phyloP scores from a whole-genome alignment of 2,888 invertebrate genomes.

The Mylabris sibirica region DNA sequence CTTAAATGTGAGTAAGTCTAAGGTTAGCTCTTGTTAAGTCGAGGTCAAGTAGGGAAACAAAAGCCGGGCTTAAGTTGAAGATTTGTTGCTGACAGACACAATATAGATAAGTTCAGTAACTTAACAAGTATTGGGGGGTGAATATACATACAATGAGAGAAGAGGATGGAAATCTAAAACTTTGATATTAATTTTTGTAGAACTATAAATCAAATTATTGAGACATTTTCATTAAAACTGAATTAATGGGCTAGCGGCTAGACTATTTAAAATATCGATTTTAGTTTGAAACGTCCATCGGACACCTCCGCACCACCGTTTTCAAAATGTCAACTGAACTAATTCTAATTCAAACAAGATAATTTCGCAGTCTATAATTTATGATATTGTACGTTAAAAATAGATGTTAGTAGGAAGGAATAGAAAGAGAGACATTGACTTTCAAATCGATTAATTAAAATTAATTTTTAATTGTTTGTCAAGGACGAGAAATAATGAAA shows the following conservation, averaged over 20 bases:
- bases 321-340: neutral
- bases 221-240: too few relatives aligned
- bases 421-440: slow-evolving; percentile 2
- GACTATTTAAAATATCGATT: neutral
- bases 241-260: too few relatives aligned
- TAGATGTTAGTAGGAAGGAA: neutral
- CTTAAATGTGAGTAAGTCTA: too few relatives aligned
- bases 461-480: neutral
- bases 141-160: too few relatives aligned
- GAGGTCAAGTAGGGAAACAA: too few relatives aligned
- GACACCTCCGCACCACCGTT: neutral
- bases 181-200: too few relatives aligned
- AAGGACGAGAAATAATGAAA: slow-evolving; percentile 3
- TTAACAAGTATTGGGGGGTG: neutral
- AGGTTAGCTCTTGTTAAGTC: too few relatives aligned
- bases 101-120: too few relatives aligned
- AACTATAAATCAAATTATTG: too few relatives aligned
- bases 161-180: too few relatives aligned
- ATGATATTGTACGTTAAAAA: neutral
- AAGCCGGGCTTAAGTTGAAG: too few relatives aligned
- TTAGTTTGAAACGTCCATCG: neutral
- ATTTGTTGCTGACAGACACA: too few relatives aligned
- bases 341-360: neutral
- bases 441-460: slow-evolving; percentile 4
- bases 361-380: neutral